A percentile compares a stretch with the other conserved stretches of the same genome.
Conservation (phyloP, 2,797 vertebrate genomes). For the Xenentodon cancila region DNA sequence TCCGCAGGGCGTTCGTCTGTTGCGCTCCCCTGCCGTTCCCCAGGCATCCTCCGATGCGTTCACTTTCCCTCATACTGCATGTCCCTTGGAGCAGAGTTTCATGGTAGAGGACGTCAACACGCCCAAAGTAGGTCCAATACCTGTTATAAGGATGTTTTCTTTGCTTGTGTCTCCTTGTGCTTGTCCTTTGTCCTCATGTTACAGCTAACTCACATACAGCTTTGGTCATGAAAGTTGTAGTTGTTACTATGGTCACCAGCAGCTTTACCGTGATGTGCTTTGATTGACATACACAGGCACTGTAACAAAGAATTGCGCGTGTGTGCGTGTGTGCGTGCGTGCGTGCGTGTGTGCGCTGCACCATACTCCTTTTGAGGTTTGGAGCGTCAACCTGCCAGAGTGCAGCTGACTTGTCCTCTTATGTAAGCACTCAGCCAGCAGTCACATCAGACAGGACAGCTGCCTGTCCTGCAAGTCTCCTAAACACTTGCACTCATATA, state of each 20-base stretch:
- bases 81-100: conserved; percentile 86
- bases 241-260: conserved; percentile 35
- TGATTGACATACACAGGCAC: conserved; percentile 38
- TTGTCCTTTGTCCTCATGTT: conserved; percentile 5
- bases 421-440: conserved; percentile 66
- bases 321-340: conserved; percentile 3
- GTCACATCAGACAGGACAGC: conserved; percentile 76
- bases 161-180: no score
- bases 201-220: neutral
- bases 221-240: conserved; percentile 10
- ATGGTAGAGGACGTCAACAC: conserved; percentile 95
- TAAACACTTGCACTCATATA: conserved; percentile 26
- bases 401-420: conserved; percentile 66
- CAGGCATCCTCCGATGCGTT: conserved; percentile 87
- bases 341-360: neutral
- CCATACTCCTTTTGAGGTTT: conserved; percentile 46
- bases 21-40: conserved; percentile 87
- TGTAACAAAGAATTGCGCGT: conserved; percentile 34
- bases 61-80: conserved; percentile 85
- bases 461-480: conserved; percentile 65
- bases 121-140: conserved; percentile 88
- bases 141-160: neutral
- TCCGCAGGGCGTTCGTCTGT: conserved; percentile 85
- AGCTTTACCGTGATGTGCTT: conserved; percentile 31
- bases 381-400: conserved; percentile 44